phyloP scores from a whole-genome alignment of 2,888 invertebrate species.

The Ptilodon capucinus region DNA sequence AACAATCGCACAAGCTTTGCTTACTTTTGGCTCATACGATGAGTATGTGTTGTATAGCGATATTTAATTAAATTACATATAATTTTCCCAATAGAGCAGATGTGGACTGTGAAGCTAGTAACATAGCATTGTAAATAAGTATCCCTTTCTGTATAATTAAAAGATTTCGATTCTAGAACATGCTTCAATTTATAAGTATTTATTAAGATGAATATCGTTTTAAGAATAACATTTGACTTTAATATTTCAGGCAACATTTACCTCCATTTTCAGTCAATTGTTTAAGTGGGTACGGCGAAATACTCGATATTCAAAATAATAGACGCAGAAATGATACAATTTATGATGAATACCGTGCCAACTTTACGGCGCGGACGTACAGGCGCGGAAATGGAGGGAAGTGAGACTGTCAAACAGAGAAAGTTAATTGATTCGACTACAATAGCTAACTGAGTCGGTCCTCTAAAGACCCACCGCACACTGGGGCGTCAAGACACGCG shows the following conservation, averaged over 20 bases:
- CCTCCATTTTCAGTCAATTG: conserved; percentile 13
- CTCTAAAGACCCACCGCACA: too few species aligned
- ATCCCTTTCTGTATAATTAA: too few species aligned
- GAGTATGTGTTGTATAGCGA: too few species aligned
- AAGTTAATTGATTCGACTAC: conserved; percentile 53
- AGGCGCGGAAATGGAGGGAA: conserved; percentile 39
- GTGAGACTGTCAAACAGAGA: conserved; percentile 45
- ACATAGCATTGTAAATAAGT: too few species aligned
- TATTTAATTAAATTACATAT: too few species aligned
- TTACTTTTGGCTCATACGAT: too few species aligned
- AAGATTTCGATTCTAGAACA: neutral
- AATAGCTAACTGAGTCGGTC: conserved; percentile 35
- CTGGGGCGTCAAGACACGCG: too few species aligned
- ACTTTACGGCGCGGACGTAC: conserved; percentile 37
- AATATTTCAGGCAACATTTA: conserved; percentile 3
- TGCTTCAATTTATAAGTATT: neutral
- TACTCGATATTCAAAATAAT: conserved; percentile 25
- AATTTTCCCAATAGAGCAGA: too few species aligned
- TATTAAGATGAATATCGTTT: neutral
- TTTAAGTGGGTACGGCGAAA: conserved; percentile 12
- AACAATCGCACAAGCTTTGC: too few species aligned
- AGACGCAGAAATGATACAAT: conserved; percentile 28
- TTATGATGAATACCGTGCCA: conserved; percentile 35
- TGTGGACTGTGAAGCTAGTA: too few species aligned
- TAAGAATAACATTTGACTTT: neutral